Evolutionary conservation across 2,797 vertebrate species (phyloP).

Genomic region (Sebastiscus tertius): DNA sequence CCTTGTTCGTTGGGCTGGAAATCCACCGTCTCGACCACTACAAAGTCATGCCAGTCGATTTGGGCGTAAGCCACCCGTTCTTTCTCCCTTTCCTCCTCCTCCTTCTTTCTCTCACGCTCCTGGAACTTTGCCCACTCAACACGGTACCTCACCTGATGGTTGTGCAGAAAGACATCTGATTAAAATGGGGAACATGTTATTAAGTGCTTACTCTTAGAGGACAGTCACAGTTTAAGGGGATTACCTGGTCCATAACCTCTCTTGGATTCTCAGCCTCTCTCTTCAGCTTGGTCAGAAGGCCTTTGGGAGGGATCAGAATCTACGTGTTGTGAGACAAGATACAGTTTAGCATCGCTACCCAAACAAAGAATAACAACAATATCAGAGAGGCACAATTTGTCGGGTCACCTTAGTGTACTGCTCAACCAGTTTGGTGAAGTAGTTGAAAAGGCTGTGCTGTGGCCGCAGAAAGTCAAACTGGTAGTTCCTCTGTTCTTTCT

Average conservation of each 20-base stretch:
- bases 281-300: constrained; percentile 93
- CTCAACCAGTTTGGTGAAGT: constrained; percentile 98
- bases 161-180: constrained; percentile 20
- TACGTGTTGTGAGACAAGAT: constrained; percentile 66
- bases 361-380: not conserved
- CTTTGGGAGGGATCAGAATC: constrained; percentile 98
- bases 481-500: constrained; percentile 99
- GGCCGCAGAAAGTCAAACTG: constrained; percentile 98
- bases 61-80: constrained; percentile 97
- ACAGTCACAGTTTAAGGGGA: not conserved
- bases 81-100: constrained; percentile 97
- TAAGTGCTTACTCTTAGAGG: not conserved
- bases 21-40: constrained; percentile 98
- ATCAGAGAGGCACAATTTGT: not conserved
- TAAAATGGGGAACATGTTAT: not conserved
- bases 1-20: constrained; percentile 98
- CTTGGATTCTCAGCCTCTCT: constrained; percentile 94
- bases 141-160: constrained; percentile 91
- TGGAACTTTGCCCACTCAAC: constrained; percentile 99
- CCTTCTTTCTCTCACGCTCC: constrained; percentile 97
- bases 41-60: constrained; percentile 99
- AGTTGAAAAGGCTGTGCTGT: constrained; percentile 99
- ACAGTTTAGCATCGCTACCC: not conserved
- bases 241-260: constrained; percentile 98
- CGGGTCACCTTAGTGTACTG: constrained; percentile 95